Base-by-base conservation (phyloP, 2,113 vertebrate genomes). In the Pachypanchax playfairii region DNA sequence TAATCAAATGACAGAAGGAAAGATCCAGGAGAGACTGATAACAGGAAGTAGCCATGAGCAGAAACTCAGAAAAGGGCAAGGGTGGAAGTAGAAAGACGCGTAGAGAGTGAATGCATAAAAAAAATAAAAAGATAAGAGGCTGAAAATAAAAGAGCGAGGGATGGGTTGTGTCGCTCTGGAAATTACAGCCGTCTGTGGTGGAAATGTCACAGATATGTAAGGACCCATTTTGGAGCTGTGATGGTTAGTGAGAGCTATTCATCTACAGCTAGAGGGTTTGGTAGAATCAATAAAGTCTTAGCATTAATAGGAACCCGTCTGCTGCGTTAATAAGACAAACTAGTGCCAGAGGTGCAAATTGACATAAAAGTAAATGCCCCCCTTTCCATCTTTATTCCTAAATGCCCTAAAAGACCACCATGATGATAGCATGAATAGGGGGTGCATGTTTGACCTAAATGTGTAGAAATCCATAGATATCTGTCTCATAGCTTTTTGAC, bases 181-280 rank as follows among this genome's bases (percentile, higher is more conserved):
- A 84, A 87, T 84, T 77, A 81, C 67, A 75, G 65, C 64, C 18
- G 31, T 82, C 68, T 79, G 43, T 65, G 55, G 71, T 73, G 78
- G 73, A 90, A 88, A 90, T 88, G 85, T 85, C 88, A 88, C 62
- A 80, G 82, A 76, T 78, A 75, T 83, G 65, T 29, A 73, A 85
- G 60, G 61, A 65, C 48, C 56, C 58, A 53, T 76, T 87, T 73
- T 25, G 1, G 25, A 62, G 75, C 70, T 73, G 65, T 67, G 68
- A 80, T 85, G 77, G 83, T 81, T 75, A 76, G 70, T 63, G 70
- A 78, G 73, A 50, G 22, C 59, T 58, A 70, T 89, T 87, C 77
- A 83, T 88, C 75, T 79, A 50, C 56, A 73, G 76, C 81, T 71
- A 74, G 68, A 80, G 79, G 80, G 77, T 73, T 59, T 65, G 35